Percentiles rank a stretch among this genome's conserved stretches.
Conservation (phyloP, 2,113 vertebrate genomes). For the Eidolon helvum region DNA sequence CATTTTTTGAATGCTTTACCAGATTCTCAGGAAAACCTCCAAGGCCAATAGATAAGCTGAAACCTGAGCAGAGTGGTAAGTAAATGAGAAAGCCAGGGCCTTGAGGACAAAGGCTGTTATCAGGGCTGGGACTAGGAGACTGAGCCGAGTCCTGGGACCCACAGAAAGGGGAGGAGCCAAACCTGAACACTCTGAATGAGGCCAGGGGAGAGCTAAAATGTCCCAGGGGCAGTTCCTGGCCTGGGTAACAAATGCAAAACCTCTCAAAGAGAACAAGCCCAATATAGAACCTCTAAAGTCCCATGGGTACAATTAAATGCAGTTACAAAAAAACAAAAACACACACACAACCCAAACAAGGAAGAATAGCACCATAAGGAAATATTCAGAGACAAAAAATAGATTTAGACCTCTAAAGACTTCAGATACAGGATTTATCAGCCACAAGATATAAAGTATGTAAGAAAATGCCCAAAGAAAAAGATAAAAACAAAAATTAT, state of each 20-base stretch:
- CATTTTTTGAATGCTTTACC: not conserved
- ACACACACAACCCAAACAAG: too few species aligned
- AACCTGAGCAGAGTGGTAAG: not conserved
- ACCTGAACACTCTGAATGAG: not conserved
- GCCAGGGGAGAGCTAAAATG: not conserved
- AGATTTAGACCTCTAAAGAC: not conserved
- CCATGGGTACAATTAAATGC: not conserved
- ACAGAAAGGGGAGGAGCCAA: not conserved
- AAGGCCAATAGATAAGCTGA: not conserved
- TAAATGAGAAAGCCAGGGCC: not conserved
- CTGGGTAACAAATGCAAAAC: not conserved
- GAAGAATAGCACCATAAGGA: not conserved
- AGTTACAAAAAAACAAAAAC: not conserved
- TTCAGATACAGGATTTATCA: not conserved
- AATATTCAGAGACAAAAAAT: not conserved
- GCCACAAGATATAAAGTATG: not conserved
- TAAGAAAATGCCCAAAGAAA: not conserved
- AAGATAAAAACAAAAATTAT: not conserved
- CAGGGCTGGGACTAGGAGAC: not conserved
- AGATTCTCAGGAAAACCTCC: not conserved
- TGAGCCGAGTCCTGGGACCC: not conserved
- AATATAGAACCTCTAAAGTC: not conserved
- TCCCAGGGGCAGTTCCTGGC: not conserved
- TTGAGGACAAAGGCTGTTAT: not conserved
- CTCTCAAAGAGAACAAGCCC: not conserved